phyloP scores from a whole-genome alignment of 2,113 vertebrate genomes.

The Casuarius casuarius region DNA sequence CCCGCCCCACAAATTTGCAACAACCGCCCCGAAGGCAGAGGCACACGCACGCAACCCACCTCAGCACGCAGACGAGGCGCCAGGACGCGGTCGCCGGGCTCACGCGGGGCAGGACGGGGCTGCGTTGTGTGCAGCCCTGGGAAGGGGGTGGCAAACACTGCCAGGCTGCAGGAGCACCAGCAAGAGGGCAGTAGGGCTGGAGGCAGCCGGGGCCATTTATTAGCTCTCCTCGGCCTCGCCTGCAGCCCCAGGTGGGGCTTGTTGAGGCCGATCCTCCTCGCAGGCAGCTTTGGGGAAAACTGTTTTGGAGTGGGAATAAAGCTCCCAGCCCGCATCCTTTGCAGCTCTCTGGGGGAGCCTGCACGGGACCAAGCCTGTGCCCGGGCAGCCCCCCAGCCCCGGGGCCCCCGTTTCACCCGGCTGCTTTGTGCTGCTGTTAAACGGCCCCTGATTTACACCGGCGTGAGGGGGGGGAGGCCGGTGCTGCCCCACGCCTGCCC shows the following conservation, averaged over 20 bases:
- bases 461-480: fast-evolving
- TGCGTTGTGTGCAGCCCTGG: too few relatives aligned
- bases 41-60: neutral
- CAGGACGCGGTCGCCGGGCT: too few relatives aligned
- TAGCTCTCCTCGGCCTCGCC: neutral
- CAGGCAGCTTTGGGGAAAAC: neutral
- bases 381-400: too few relatives aligned
- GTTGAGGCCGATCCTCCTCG: neutral
- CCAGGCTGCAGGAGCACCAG: too few relatives aligned
- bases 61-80: neutral
- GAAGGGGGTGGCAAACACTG: too few relatives aligned
- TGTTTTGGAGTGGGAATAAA: neutral
- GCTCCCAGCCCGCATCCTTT: neutral
- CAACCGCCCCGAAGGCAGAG: neutral
- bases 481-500: fast-evolving
- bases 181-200: fast-evolving
- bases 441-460: neutral
- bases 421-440: neutral
- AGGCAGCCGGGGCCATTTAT: neutral
- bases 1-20: fast-evolving
- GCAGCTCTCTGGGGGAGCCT: neutral
- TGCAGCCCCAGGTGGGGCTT: neutral
- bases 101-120: too few relatives aligned
- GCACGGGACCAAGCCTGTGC: too few relatives aligned
- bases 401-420: neutral